Evolutionary conservation across 2,888 invertebrate species (phyloP), one percentile per base, ranked within the genome.

Genomic region (Cristatella mucedo): DNA sequence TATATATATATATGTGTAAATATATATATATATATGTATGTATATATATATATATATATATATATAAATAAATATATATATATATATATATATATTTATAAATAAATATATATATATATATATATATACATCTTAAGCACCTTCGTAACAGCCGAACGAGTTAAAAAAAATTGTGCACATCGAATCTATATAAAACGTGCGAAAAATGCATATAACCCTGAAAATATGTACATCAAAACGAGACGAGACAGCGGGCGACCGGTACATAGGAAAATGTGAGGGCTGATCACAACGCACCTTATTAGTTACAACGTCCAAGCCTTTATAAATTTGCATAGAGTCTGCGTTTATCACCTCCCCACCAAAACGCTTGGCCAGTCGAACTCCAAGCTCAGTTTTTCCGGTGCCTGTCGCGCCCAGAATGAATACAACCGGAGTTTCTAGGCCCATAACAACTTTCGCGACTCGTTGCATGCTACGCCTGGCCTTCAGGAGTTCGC

Each of bases 311-410:
- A 95, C 78, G 58, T 93, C 80, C 54, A 95, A 68, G 1, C 85
- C 83, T 66, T 80, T 81, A 71, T 97, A 97, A 21, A 97, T 78
- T 78, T 97, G 97, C 91, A 97, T 95, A 16, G 95, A 91, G 75
- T 97, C 97, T 0, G 93, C 91, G 58, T 89, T 91, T 44, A 97
- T 82, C 42, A 97, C 80, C 73, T 95, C 93, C 20, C 86, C 82
- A 49, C 73, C 73, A 65, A 82, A 86, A 59, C 73, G 76, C 54
- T 76, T 74, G 0, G 89, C 91, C 48, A 97, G 70, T 71, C 91
- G 83, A 43, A 97, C 73, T 42, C 86, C 82, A 51, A 97, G 70
- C 68, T 91, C 91, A 1, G 95, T 89, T 72, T 99, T 99, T 41
- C 97, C 97, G 4, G 84, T 80, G 7, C 93, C 97, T 29, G 97